phyloP scores from a whole-genome alignment of 2,113 vertebrate genomes.

The Eonycteris spelaea region DNA sequence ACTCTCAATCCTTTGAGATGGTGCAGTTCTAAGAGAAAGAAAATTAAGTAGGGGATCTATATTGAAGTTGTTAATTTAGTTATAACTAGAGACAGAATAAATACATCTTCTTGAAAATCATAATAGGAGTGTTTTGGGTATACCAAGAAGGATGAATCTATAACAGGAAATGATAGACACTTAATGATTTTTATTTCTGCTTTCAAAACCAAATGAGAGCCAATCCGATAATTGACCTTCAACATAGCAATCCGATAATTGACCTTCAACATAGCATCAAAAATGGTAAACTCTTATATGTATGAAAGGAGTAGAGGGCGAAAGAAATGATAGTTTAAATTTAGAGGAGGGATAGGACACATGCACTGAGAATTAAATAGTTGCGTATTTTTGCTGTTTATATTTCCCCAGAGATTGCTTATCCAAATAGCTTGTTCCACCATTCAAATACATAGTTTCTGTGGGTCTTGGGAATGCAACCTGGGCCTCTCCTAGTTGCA shows the following conservation, averaged over 20 bases:
- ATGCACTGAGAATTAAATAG: not conserved
- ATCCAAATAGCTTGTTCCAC: not conserved
- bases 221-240: not conserved
- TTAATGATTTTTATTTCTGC: not conserved
- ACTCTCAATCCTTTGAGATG: not conserved
- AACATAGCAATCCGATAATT: not conserved
- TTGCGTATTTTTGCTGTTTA: not conserved
- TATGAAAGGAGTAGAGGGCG: not conserved
- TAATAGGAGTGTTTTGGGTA: not conserved
- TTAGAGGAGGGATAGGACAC: not conserved
- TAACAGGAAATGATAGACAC: not conserved
- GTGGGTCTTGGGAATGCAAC: not conserved
- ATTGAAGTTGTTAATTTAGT: constrained; percentile 2
- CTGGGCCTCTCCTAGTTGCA: not conserved
- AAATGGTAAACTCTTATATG: not conserved
- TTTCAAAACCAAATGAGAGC: constrained; percentile 7
- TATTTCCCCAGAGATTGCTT: not conserved
- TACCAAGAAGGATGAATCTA: not conserved
- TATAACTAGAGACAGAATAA: constrained; percentile 7
- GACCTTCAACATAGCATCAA: not conserved
- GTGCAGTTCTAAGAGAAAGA: not conserved
- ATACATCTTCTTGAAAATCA: not conserved
- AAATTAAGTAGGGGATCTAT: not conserved
- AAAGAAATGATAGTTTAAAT: not conserved
- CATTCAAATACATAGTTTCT: not conserved